phyloP scores from a whole-genome alignment of 2,888 invertebrate species.

The Stratiomys singularior region DNA sequence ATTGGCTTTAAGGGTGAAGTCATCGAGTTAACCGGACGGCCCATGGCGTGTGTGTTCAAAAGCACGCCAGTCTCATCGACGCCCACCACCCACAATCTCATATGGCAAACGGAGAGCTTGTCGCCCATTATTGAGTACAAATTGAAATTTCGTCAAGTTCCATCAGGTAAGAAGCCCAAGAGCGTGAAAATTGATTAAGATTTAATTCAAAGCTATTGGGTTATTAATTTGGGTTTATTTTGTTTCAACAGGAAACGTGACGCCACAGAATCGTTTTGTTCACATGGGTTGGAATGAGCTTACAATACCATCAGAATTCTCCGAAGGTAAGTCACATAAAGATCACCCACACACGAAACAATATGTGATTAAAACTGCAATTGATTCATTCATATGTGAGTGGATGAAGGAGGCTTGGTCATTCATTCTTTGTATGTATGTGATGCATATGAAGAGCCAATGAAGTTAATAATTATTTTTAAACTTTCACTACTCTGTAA shows the following conservation, averaged over 20 bases:
- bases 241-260: constrained; percentile 55
- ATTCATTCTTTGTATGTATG: too few species aligned
- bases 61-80: constrained; percentile 61
- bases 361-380: neutral
- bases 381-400: too few species aligned
- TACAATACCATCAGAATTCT: constrained; percentile 62
- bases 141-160: constrained; percentile 65
- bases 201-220: constrained; percentile 1
- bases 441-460: too few species aligned
- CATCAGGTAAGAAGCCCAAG: constrained; percentile 58
- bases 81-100: constrained; percentile 73
- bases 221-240: constrained; percentile 32
- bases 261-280: constrained; percentile 55
- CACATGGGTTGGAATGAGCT: constrained; percentile 61
- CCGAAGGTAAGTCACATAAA: constrained; percentile 58
- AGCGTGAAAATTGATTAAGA: constrained; percentile 17
- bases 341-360: neutral
- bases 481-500: too few species aligned
- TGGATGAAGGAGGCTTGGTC: too few species aligned
- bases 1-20: constrained; percentile 76
- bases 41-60: constrained; percentile 63
- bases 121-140: constrained; percentile 79
- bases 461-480: too few species aligned
- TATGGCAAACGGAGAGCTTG: constrained; percentile 88
- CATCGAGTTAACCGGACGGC: constrained; percentile 76